These are phyloP conservation scores for Bagarius yarrelli DNA, from an alignment of 2,113 vertebrate species.

Conservation along the genomic window DNA sequence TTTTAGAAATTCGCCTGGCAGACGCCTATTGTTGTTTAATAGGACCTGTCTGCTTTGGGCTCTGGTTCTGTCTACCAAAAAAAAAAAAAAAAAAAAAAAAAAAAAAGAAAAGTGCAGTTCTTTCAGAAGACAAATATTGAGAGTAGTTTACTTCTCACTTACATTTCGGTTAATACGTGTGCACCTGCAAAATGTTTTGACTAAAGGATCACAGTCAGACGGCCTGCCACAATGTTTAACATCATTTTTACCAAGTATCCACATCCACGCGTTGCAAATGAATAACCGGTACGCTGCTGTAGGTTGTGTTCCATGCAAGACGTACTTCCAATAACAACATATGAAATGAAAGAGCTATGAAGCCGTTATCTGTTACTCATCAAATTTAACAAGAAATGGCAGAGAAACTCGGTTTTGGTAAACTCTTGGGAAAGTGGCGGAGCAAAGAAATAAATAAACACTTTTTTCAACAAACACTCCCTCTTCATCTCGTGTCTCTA, in stretches of 20 bases:
- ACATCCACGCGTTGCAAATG: background rate
- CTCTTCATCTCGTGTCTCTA: slow-evolving; percentile 14
- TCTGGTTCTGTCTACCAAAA: background rate
- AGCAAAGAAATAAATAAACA: slow-evolving; percentile 38
- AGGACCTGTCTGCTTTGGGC: slow-evolving; percentile 37
- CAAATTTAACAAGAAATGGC: slow-evolving; percentile 21
- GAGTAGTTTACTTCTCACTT: slow-evolving; percentile 16
- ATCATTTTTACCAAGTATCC: too few relatives aligned
- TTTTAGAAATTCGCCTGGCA: slow-evolving; percentile 87
- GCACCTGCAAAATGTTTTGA: background rate
- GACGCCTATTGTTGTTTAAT: slow-evolving; percentile 61
- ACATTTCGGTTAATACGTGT: background rate
- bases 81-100: background rate
- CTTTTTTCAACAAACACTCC: slow-evolving; percentile 35
- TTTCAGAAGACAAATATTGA: slow-evolving; percentile 27
- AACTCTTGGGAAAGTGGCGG: slow-evolving; percentile 35
- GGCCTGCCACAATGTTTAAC: background rate
- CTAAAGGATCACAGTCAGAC: background rate
- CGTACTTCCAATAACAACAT: background rate
- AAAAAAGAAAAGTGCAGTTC: slow-evolving; percentile 9
- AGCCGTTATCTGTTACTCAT: slow-evolving; percentile 45
- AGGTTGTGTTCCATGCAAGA: background rate
- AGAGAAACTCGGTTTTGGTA: slow-evolving; percentile 40
- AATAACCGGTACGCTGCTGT: background rate
- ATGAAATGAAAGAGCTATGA: slow-evolving; percentile 5